phyloP scores from a whole-genome alignment of 2,888 invertebrate species.

The Nebria brevicollis region DNA sequence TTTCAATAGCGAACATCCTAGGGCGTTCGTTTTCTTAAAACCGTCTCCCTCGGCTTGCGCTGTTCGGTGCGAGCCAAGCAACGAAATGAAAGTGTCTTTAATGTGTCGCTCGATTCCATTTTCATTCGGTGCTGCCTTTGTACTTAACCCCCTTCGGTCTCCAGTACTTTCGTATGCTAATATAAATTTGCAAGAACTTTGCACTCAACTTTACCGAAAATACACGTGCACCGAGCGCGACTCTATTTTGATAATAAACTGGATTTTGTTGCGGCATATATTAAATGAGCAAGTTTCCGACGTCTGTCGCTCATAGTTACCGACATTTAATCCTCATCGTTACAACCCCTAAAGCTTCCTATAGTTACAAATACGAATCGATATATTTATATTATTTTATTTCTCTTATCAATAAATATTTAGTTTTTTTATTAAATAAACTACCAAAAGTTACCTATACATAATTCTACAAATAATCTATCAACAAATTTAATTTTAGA shows the following conservation, averaged over 20 bases:
- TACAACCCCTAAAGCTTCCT: not conserved
- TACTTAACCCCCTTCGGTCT: slow-evolving; percentile 15
- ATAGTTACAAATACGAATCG: too few species aligned
- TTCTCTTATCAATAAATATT: too few species aligned
- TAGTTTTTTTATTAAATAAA: too few species aligned
- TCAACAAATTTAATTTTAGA: too few species aligned
- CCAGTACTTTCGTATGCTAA: slow-evolving; percentile 35
- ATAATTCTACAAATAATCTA: too few species aligned
- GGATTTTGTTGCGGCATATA: slow-evolving; percentile 34
- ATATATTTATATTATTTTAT: too few species aligned
- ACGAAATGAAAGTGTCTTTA: slow-evolving; percentile 42
- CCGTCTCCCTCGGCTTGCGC: not conserved
- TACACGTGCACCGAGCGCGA: not conserved
- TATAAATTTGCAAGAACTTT: slow-evolving; percentile 44
- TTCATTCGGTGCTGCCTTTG: slow-evolving; percentile 18
- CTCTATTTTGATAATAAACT: slow-evolving; percentile 41
- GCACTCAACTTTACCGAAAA: slow-evolving; percentile 37
- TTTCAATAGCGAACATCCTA: slow-evolving; percentile 25
- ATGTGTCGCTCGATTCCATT: slow-evolving; percentile 36
- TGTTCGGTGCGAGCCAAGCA: not conserved
- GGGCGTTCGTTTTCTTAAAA: not conserved
- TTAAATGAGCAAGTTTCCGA: slow-evolving; percentile 19
- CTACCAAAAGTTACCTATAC: too few species aligned
- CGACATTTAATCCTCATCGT: not conserved
- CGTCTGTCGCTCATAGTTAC: slow-evolving; percentile 4